Conservation (phyloP, 2,888 invertebrate genomes). For the Pandemis heparana region DNA sequence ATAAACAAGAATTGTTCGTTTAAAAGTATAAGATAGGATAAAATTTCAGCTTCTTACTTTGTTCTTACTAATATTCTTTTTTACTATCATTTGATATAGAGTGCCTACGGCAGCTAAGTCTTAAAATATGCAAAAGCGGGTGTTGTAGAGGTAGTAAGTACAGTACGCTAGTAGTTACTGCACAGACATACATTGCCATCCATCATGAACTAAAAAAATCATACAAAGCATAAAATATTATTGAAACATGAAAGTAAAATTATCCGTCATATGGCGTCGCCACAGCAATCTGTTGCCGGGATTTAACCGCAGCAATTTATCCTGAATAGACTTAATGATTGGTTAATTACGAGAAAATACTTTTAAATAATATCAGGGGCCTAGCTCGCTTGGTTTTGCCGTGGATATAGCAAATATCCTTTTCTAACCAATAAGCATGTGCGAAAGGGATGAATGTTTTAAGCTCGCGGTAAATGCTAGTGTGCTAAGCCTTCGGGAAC, state of each 20-base stretch:
- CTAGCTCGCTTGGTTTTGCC: background rate
- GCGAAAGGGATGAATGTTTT: background rate
- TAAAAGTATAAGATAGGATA: too few relatives aligned
- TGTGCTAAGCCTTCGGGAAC: background rate
- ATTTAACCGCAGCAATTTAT: constrained; percentile 24
- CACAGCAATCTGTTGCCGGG: constrained; percentile 30
- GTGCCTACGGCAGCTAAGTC: too few relatives aligned
- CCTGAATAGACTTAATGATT: constrained; percentile 30
- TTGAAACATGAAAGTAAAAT: constrained; percentile 9
- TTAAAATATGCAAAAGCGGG: too few relatives aligned
- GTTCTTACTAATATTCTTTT: too few relatives aligned
- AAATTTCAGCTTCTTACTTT: too few relatives aligned
- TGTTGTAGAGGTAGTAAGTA: background rate
- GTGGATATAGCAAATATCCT: background rate
- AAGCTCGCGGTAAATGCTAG: background rate
- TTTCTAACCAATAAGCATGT: background rate
- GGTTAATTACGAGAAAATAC: constrained; percentile 16
- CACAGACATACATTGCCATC: too few relatives aligned
- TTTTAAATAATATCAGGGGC: constrained; percentile 18
- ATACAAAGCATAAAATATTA: background rate
- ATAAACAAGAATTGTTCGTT: too few relatives aligned
- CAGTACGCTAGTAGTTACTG: too few relatives aligned
- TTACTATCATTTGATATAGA: too few relatives aligned
- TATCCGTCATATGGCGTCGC: constrained; percentile 36
- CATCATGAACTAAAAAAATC: background rate